Conservation (phyloP, 2,113 vertebrate genomes). For the Lontra canadensis region DNA sequence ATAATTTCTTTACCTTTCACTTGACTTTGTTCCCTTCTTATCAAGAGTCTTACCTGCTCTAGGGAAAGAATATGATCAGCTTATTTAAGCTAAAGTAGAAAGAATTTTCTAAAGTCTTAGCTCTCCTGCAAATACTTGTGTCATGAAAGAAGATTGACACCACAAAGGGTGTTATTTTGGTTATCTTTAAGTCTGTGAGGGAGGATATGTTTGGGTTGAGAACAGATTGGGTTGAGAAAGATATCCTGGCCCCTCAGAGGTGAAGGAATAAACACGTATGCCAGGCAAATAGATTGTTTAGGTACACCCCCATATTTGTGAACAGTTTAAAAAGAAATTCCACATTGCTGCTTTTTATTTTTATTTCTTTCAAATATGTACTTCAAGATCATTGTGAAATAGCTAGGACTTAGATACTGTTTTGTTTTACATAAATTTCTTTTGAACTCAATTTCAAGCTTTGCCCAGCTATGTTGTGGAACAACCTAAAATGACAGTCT, state of each 20-base stretch:
- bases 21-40: not conserved
- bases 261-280: not conserved
- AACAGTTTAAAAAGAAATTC: not conserved
- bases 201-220: not conserved
- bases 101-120: not conserved
- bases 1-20: not conserved
- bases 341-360: not conserved
- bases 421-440: slow-evolving; percentile 6
- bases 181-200: not conserved
- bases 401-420: not conserved
- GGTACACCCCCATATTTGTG: not conserved
- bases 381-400: slow-evolving; percentile 1
- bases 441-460: not conserved
- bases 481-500: not conserved
- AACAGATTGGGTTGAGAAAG: not conserved
- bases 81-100: slow-evolving; percentile 9
- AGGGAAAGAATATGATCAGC: not conserved
- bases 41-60: not conserved
- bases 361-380: not conserved
- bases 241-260: not conserved
- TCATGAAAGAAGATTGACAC: not conserved
- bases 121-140: not conserved
- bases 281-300: not conserved
- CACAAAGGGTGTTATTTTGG: not conserved
- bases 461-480: not conserved